phyloP scores from a whole-genome alignment of 2,113 vertebrate species.

The Dissostichus mawsoni region DNA sequence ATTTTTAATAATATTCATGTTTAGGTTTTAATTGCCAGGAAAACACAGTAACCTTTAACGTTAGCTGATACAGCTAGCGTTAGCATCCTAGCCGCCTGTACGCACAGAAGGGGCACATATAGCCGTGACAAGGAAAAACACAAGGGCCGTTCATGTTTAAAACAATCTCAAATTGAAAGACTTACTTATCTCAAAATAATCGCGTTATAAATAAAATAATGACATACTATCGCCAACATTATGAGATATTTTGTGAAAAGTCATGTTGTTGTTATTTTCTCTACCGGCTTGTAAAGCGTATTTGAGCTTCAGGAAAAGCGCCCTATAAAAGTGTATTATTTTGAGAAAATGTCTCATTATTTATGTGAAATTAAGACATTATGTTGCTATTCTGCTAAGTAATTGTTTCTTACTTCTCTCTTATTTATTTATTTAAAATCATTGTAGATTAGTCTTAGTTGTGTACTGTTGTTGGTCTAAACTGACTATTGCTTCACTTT shows the following conservation, averaged over 20 bases:
- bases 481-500: background rate
- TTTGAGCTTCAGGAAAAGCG: too few species aligned
- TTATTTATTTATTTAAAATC: background rate
- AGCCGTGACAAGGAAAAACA: background rate
- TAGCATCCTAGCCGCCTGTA: slow-evolving; percentile 39
- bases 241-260: too few species aligned
- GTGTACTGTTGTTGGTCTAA: background rate
- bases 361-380: too few species aligned
- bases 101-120: slow-evolving; percentile 1
- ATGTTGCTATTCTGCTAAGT: too few species aligned
- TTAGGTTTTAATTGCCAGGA: background rate
- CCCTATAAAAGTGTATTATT: too few species aligned
- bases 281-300: too few species aligned
- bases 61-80: slow-evolving; percentile 31
- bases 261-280: too few species aligned
- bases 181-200: too few species aligned
- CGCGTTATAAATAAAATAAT: too few species aligned
- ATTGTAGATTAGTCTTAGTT: background rate
- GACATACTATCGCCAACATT: too few species aligned
- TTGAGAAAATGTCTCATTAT: too few species aligned
- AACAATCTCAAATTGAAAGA: too few species aligned
- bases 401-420: background rate
- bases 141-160: background rate
- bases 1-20: fast-evolving
- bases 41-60: background rate